phyloP scores from a whole-genome alignment of 1,140 invertebrate genomes.

The Drosophila arizonae region DNA sequence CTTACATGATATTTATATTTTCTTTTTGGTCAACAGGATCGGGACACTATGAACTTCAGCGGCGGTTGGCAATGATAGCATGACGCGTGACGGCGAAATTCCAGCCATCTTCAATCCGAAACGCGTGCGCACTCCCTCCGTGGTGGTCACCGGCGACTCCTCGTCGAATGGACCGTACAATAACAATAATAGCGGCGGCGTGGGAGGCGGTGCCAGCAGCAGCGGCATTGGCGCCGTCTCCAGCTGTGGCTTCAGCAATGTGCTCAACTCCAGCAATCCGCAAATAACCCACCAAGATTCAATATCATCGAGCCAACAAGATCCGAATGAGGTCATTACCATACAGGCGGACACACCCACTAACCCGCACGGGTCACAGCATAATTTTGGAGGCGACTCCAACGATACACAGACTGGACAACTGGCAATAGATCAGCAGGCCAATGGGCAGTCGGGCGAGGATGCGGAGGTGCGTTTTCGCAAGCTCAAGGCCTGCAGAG shows the following conservation, averaged over 20 bases:
- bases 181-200: constrained; percentile 41
- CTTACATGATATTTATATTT: neutral
- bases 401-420: constrained; percentile 58
- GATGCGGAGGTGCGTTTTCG: constrained; percentile 69
- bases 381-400: constrained; percentile 51
- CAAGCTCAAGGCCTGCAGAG: constrained; percentile 84
- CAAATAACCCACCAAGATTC: constrained; percentile 85
- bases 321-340: constrained; percentile 82
- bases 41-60: constrained; percentile 58
- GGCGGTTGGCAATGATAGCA: constrained; percentile 45
- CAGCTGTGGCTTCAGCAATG: constrained; percentile 78
- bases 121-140: constrained; percentile 87
- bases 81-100: constrained; percentile 86
- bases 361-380: constrained; percentile 54
- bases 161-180: constrained; percentile 84
- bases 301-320: constrained; percentile 84
- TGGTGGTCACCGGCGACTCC: constrained; percentile 88
- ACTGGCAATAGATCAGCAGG: constrained; percentile 54
- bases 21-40: constrained; percentile 3
- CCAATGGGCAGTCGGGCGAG: constrained; percentile 63
- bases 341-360: constrained; percentile 78
- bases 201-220: constrained; percentile 36
- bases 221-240: constrained; percentile 32
- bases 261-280: constrained; percentile 80
- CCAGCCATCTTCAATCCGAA: constrained; percentile 90